Percentiles rank a stretch among this genome's conserved stretches.
Evolutionary conservation across 2,113 vertebrate genomes (phyloP).

Genomic region (zebrafish (Danio rerio)): DNA sequence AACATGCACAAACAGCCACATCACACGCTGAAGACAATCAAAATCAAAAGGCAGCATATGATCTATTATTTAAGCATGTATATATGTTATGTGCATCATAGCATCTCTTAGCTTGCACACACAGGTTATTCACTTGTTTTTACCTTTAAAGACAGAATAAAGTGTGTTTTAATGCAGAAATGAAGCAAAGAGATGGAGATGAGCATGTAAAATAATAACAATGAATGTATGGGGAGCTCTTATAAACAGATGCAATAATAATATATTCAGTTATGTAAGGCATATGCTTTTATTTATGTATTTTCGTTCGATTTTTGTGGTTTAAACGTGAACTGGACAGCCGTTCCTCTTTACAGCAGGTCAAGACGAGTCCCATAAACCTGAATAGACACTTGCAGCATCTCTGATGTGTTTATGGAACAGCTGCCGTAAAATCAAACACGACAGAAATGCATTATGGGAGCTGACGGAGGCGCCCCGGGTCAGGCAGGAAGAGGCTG

Average conservation of each 20-base stretch:
- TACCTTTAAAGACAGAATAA: too few species aligned
- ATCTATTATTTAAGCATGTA: too few species aligned
- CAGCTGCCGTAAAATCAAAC: constrained; percentile 1
- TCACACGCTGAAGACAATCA: too few species aligned
- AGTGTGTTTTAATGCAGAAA: neutral
- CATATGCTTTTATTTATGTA: neutral
- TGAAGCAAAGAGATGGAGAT: neutral
- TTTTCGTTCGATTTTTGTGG: neutral
- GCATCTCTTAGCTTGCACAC: too few species aligned
- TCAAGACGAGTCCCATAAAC: neutral
- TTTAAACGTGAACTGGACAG: neutral
- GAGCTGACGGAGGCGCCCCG: neutral
- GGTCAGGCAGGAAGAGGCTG: constrained; percentile 1
- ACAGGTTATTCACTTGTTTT: too few species aligned
- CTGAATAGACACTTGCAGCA: neutral
- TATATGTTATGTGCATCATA: too few species aligned
- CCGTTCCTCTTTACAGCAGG: neutral
- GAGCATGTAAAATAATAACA: neutral
- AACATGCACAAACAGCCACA: too few species aligned
- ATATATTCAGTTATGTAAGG: too few species aligned
- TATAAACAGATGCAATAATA: neutral
- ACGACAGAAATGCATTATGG: constrained; percentile 33
- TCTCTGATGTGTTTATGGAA: constrained; percentile 27
- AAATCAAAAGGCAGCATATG: too few species aligned
- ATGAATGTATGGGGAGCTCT: neutral